Base-by-base conservation (phyloP, 1,140 invertebrate species). In the Gyrodactylus bullatarudis region DNA sequence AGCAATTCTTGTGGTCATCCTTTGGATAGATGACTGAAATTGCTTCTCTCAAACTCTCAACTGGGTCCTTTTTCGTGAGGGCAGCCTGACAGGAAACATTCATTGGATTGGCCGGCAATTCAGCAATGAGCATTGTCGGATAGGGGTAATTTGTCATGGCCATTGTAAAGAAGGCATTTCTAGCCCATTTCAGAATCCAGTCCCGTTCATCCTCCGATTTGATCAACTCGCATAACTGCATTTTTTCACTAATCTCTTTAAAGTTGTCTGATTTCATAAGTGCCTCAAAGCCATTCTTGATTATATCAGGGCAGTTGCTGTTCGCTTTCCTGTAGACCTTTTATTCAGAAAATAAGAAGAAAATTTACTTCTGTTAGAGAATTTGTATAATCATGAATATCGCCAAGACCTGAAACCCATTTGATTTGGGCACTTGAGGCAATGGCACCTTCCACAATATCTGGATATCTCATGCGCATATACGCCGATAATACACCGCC, bases 71-170 rank as follows among this genome's bases (percentile, higher is more conserved):
- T 21, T 71, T 68, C n/a, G n/a, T n/a, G n/a, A 68, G 68, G 1
- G 23, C 23, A 68, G n/a, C 23, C 20, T 73, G 23, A 68, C 20
- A 75, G 72, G 77, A 78, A 79, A 86, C 86, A 75, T 84, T 82
- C 26, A 96, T 86, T 0, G 91, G 91, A 79, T 88, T 82, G 0
- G 85, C 87, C 0, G 91, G 90, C 23, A 95, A 76, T 0, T 86
- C 85, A 26, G 83, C 81, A 19, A 92, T 78, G 78, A 93, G 93
- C 76, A 85, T 83, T 0, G 86, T 84, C 19, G 85, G 81, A 80
- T 91, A 94, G 0, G 91, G 91, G 81, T 95, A 95, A 81, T 95
- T 87, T 0, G 87, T 85, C 90, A 94, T 93, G 0, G 89, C 89
- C 69, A 93, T 77, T 77, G 85, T 86, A 2, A 83, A 83, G 77